phyloP scores from a whole-genome alignment of 1,140 invertebrate genomes.

The Orius insidiosus region DNA sequence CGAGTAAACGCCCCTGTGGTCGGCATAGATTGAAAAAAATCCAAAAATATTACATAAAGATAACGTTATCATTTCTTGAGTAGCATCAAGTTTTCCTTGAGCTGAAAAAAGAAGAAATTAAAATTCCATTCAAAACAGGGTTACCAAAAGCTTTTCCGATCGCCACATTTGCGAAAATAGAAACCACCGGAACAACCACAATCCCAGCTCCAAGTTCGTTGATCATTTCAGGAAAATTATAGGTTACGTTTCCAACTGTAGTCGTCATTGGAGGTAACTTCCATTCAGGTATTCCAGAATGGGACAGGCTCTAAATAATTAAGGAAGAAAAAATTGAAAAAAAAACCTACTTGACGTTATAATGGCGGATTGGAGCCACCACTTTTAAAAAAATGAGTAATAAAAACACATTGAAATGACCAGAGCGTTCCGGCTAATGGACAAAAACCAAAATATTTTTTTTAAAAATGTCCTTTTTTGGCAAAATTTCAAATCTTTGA shows the following conservation, averaged over 20 bases:
- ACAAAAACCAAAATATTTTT: constrained; percentile 48
- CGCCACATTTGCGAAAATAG: constrained; percentile 56
- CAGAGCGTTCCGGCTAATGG: constrained; percentile 59
- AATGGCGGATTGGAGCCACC: constrained; percentile 25
- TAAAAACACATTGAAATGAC: constrained; percentile 44
- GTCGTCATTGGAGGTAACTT: constrained; percentile 34
- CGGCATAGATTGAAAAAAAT: constrained; percentile 53
- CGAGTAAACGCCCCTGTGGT: constrained; percentile 52
- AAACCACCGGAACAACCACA: constrained; percentile 50
- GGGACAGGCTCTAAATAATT: constrained; percentile 32
- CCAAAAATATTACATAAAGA: constrained; percentile 51
- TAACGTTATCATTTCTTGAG: constrained; percentile 48
- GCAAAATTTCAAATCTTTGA: constrained; percentile 37
- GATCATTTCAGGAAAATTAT: constrained; percentile 37
- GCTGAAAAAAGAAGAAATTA: no score
- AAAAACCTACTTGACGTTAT: constrained; percentile 29
- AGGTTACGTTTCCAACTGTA: constrained; percentile 34
- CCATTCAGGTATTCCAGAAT: constrained; percentile 39
- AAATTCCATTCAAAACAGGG: no score
- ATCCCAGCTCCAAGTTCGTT: constrained; percentile 43
- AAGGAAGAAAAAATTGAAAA: neutral
- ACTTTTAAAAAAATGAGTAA: constrained; percentile 27
- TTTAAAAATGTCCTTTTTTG: constrained; percentile 25
- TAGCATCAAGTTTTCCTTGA: constrained; percentile 33
- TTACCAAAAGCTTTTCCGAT: constrained; percentile 62